Percentiles rank a stretch among this genome's conserved stretches.
phyloP scores from a whole-genome alignment of 2,797 vertebrate species.

The Microctenopoma steveboyesi region DNA sequence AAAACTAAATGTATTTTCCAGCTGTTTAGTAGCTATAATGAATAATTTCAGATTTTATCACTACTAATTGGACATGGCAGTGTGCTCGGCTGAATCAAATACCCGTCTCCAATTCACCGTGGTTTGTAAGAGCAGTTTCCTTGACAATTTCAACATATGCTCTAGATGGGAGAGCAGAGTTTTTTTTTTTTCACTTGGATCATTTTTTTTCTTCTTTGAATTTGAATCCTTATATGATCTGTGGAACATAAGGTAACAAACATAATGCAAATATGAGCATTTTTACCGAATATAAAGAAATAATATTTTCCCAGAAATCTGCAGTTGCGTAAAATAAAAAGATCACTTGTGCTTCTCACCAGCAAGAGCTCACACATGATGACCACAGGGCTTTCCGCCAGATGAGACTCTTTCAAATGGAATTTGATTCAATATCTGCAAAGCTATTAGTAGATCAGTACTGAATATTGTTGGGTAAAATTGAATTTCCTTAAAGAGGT shows the following conservation, averaged over 20 bases:
- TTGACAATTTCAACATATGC: constrained; percentile 20
- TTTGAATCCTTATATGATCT: constrained; percentile 10
- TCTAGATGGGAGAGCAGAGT: neutral
- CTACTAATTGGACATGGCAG: constrained; percentile 8
- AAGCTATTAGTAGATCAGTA: constrained; percentile 43
- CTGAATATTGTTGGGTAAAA: constrained; percentile 55
- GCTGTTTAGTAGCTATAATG: constrained; percentile 41
- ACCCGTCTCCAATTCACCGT: constrained; percentile 29
- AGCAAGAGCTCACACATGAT: constrained; percentile 34
- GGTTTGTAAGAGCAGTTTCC: constrained; percentile 59
- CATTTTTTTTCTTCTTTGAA: neutral
- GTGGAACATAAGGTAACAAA: neutral
- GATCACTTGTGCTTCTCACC: constrained; percentile 16
- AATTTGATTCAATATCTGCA: constrained; percentile 50
- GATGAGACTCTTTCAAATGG: constrained; percentile 61
- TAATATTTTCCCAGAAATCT: constrained; percentile 3
- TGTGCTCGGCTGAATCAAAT: constrained; percentile 27
- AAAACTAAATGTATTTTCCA: constrained; percentile 31
- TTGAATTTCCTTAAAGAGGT: constrained; percentile 43
- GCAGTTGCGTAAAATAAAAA: neutral
- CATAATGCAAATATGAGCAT: neutral
- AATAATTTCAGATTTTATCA: constrained; percentile 28
- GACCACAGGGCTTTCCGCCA: constrained; percentile 45
- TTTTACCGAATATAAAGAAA: constrained; percentile 4
- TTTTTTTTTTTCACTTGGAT: neutral